phyloP scores from a whole-genome alignment of 2,888 invertebrate genomes.

The Torymus tubicola region DNA sequence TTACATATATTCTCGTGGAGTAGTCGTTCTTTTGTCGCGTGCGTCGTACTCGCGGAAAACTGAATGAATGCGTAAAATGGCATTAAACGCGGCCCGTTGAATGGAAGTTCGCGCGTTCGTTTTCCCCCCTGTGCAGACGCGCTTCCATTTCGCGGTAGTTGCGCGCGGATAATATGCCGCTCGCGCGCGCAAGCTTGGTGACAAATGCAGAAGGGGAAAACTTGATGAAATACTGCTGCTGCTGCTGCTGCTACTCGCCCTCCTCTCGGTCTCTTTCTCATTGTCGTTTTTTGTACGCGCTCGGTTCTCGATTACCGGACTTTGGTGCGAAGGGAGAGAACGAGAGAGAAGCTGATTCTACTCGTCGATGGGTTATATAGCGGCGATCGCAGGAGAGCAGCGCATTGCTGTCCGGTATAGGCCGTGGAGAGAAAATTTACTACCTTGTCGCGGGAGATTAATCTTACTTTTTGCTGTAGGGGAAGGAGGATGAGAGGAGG shows the following conservation, averaged over 20 bases:
- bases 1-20: too few species aligned
- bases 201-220: constrained; percentile 46
- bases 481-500: too few species aligned
- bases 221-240: constrained; percentile 48
- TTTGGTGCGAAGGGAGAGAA: too few species aligned
- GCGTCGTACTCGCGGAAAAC: neutral
- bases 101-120: constrained; percentile 10
- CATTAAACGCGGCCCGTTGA: constrained; percentile 30
- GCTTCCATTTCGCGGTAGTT: constrained; percentile 50
- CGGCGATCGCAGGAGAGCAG: too few species aligned
- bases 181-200: constrained; percentile 17
- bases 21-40: neutral
- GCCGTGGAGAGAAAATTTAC: neutral
- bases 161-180: constrained; percentile 39
- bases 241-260: too few species aligned
- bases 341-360: too few species aligned
- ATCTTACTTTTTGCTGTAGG: neutral
- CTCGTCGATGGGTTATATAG: too few species aligned
- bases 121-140: neutral
- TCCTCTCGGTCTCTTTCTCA: too few species aligned
- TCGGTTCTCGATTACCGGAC: too few species aligned
- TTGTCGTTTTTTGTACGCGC: too few species aligned
- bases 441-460: neutral
- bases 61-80: constrained; percentile 46
- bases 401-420: neutral